Conservation (phyloP, 2,797 vertebrate species). For the Psittacula derbiana region DNA sequence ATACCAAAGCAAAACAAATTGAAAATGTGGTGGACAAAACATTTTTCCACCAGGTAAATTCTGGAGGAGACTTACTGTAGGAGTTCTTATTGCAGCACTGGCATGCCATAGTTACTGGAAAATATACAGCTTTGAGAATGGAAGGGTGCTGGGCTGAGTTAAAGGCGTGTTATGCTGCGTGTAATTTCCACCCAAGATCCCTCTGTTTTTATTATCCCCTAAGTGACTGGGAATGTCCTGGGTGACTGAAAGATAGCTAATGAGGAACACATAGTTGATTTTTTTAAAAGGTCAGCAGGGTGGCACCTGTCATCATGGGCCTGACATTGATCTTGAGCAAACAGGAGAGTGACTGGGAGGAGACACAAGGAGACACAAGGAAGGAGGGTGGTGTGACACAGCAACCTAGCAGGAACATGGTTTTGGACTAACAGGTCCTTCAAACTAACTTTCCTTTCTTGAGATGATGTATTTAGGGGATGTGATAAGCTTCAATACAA, state of each 20-base stretch:
- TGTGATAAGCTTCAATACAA: neutral
- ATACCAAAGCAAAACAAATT: constrained; percentile 81
- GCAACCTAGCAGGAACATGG: neutral
- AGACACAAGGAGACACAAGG: neutral
- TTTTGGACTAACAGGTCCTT: neutral
- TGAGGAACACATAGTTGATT: neutral
- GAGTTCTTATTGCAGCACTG: neutral
- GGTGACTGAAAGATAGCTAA: neutral
- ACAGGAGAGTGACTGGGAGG: neutral
- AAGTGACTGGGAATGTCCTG: neutral
- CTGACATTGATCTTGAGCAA: neutral
- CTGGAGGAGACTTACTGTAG: neutral
- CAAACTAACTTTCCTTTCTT: neutral
- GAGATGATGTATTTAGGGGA: neutral
- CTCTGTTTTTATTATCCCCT: neutral
- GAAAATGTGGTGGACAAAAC: constrained; percentile 92
- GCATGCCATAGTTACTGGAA: neutral
- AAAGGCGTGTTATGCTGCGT: neutral
- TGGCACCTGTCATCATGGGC: neutral
- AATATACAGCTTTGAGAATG: neutral
- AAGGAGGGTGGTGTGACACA: neutral
- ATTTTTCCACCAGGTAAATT: constrained; percentile 94
- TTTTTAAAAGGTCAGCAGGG: neutral
- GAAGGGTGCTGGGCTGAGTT: neutral
- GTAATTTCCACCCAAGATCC: neutral